phyloP scores from a whole-genome alignment of 2,888 invertebrate genomes.

The Hedychridium roseum region DNA sequence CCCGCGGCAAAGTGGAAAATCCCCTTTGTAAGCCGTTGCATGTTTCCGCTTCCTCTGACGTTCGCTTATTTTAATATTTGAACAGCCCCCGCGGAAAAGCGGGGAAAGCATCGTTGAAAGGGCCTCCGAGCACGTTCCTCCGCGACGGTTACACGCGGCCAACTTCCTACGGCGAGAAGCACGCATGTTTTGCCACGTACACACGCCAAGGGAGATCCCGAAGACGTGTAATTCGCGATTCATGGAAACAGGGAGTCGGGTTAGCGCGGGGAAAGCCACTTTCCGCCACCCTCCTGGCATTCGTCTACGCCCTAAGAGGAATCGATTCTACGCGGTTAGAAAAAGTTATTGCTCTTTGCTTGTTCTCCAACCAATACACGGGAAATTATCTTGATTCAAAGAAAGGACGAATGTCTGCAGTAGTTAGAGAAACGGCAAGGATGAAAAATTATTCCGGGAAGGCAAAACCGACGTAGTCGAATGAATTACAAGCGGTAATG shows the following conservation, averaged over 20 bases:
- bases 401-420: background rate
- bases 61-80: conserved; percentile 53
- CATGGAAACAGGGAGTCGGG: conserved; percentile 32
- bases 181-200: conserved; percentile 3
- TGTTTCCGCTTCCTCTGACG: conserved; percentile 46
- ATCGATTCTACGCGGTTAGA: conserved; percentile 24
- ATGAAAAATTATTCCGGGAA: background rate
- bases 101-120: conserved; percentile 51
- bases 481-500: conserved; percentile 2
- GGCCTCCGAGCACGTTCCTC: conserved; percentile 38
- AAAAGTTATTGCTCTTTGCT: conserved; percentile 16
- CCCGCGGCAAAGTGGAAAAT: conserved; percentile 47
- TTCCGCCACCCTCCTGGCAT: background rate
- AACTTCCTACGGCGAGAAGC: too few species aligned
- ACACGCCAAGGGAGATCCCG: conserved; percentile 16
- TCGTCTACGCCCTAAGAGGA: conserved; percentile 15
- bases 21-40: conserved; percentile 53
- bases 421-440: background rate
- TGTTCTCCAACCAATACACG: too few species aligned
- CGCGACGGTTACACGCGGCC: too few species aligned
- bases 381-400: too few species aligned
- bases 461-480: background rate
- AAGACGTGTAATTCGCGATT: conserved; percentile 36
- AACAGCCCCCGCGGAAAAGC: conserved; percentile 40
- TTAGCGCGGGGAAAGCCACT: conserved; percentile 15